Conservation (phyloP, 2,797 vertebrate genomes). For the Coluber constrictor region DNA sequence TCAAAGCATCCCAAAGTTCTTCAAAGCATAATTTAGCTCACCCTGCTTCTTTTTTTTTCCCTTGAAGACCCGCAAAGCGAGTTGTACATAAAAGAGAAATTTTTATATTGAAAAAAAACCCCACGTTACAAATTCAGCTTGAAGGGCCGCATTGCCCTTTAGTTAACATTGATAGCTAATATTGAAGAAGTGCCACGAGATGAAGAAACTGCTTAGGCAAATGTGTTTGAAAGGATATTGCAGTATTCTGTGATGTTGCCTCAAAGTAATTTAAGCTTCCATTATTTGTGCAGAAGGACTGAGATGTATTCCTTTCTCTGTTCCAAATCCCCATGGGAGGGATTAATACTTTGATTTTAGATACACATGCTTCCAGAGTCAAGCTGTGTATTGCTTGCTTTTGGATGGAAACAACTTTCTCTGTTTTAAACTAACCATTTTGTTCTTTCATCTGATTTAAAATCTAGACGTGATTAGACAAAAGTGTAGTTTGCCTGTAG, state of each 20-base stretch:
- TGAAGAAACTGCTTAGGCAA: background rate
- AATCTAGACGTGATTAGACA: background rate
- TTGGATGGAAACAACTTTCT: background rate
- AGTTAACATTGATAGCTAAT: background rate
- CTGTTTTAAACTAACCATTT: background rate
- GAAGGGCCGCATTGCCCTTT: slow-evolving; percentile 19
- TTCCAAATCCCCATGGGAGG: background rate
- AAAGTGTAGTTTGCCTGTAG: background rate
- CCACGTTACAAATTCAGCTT: background rate
- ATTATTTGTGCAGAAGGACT: background rate
- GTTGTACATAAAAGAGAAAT: slow-evolving; percentile 3
- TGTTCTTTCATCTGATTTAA: background rate
- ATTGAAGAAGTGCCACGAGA: background rate
- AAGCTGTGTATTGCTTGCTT: background rate
- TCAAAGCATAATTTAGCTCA: background rate
- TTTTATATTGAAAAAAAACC: background rate
- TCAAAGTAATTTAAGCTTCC: background rate
- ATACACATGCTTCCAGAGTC: too few species aligned
- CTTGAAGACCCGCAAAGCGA: background rate
- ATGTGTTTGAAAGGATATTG: background rate
- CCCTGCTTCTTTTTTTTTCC: background rate
- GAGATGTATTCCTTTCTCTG: background rate
- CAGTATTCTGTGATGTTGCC: background rate
- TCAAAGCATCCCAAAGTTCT: background rate
- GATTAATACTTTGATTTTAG: background rate